Conservation (phyloP, 2,888 invertebrate genomes). For the Thymelicus acteon region DNA sequence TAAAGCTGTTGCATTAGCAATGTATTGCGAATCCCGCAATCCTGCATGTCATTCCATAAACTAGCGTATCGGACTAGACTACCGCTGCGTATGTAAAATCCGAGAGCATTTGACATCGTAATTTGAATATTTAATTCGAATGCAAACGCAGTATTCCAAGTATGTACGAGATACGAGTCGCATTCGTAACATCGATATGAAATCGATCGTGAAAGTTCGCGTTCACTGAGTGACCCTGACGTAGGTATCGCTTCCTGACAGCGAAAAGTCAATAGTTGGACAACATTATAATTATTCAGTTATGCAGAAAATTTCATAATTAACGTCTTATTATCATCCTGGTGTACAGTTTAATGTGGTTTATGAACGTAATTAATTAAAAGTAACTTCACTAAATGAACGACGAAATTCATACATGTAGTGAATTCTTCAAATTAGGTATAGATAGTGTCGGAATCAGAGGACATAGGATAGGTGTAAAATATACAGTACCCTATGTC, state of each 20-base stretch:
- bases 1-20: conserved; percentile 30
- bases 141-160: conserved; percentile 22
- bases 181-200: conserved; percentile 35
- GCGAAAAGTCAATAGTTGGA: background rate
- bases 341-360: too few species aligned
- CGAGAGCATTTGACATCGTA: conserved; percentile 34
- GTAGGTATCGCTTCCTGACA: conserved; percentile 13
- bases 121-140: conserved; percentile 37
- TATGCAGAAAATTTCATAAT: too few species aligned
- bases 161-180: conserved; percentile 20
- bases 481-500: too few species aligned
- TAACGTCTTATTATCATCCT: too few species aligned
- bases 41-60: conserved; percentile 36
- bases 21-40: conserved; percentile 36
- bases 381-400: too few species aligned
- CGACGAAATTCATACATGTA: too few species aligned
- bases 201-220: conserved; percentile 32
- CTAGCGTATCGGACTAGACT: conserved; percentile 26
- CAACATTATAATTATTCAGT: too few species aligned
- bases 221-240: conserved; percentile 24
- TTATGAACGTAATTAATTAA: too few species aligned
- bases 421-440: too few species aligned
- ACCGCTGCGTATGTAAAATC: conserved; percentile 30
- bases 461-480: too few species aligned
- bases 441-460: too few species aligned